A percentile compares a stretch with the other conserved stretches of the same genome.
phyloP scores from a whole-genome alignment of 2,113 vertebrate genomes.

The Stigmatopora nigra region DNA sequence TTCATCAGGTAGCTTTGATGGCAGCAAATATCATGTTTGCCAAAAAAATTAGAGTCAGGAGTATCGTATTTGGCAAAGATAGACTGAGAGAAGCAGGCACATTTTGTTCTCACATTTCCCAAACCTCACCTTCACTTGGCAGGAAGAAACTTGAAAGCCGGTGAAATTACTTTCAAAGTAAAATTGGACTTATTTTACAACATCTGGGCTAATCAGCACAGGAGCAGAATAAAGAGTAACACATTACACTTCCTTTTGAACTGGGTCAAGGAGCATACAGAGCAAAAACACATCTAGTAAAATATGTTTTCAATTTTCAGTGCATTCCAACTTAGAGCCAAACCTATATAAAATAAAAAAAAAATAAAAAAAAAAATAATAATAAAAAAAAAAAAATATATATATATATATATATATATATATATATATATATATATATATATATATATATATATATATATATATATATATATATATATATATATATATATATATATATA shows the following conservation, averaged over 20 bases:
- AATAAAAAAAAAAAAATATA: no score
- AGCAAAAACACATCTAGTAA: slow-evolving; percentile 30
- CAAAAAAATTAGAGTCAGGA: background rate
- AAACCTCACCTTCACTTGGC: slow-evolving; percentile 27
- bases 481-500: no score
- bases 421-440: background rate
- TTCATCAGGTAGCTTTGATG: slow-evolving; percentile 17
- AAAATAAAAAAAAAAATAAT: no score
- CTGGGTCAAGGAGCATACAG: slow-evolving; percentile 25
- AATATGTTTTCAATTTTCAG: slow-evolving; percentile 41
- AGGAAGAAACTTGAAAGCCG: slow-evolving; percentile 27
- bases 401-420: no score
- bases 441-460: no score
- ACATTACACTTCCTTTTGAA: slow-evolving; percentile 41
- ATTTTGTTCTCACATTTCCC: slow-evolving; percentile 23
- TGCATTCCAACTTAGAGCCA: slow-evolving; percentile 53
- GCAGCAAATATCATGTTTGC: slow-evolving; percentile 15
- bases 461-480: no score
- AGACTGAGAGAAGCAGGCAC: slow-evolving; percentile 21
- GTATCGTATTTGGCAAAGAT: slow-evolving; percentile 12
- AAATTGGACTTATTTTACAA: slow-evolving; percentile 21
- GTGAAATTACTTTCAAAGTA: slow-evolving; percentile 16
- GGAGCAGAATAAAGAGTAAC: slow-evolving; percentile 15
- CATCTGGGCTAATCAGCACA: slow-evolving; percentile 35
- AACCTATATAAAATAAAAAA: slow-evolving; percentile 1